A percentile compares a stretch with the other conserved stretches of the same genome.
These are phyloP conservation scores for Lepidocyrtinus sp. DNA, from an alignment of 2,888 invertebrate species.

Conservation along the genomic window DNA sequence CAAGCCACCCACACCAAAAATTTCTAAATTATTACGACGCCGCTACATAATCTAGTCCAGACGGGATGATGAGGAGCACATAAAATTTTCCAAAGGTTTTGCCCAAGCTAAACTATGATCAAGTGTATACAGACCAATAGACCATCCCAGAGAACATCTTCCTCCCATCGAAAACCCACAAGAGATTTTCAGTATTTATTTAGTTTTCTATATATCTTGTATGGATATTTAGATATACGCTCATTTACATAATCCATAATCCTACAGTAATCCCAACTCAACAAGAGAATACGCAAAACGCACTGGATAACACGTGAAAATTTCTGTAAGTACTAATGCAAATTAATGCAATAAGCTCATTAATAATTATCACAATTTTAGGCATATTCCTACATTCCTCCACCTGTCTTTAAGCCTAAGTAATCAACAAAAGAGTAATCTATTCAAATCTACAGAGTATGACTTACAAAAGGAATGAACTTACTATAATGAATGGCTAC, in stretches of 20 bases:
- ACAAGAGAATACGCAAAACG: neutral
- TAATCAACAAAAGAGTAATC: neutral
- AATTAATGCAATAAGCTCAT: neutral
- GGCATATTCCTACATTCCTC: neutral
- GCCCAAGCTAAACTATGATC: too few relatives aligned
- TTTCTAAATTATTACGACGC: conserved; percentile 1
- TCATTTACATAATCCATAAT: neutral
- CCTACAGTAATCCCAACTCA: neutral
- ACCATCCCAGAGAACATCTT: neutral
- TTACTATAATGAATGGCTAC: neutral
- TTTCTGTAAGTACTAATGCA: too few relatives aligned
- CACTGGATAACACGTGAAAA: too few relatives aligned
- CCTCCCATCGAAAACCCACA: neutral
- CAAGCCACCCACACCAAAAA: conserved; percentile 5
- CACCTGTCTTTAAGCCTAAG: neutral
- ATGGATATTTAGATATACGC: neutral
- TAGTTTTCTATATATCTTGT: conserved; percentile 3
- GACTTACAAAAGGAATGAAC: neutral
- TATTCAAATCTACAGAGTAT: neutral
- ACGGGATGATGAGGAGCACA: neutral
- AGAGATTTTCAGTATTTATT: neutral
- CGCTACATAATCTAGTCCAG: neutral
- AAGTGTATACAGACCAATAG: neutral
- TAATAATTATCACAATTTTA: neutral
- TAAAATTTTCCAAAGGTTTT: too few relatives aligned